These are phyloP conservation scores for Nesogale talazaci DNA, from an alignment of 2,113 vertebrate genomes.

Conservation along the genomic window DNA sequence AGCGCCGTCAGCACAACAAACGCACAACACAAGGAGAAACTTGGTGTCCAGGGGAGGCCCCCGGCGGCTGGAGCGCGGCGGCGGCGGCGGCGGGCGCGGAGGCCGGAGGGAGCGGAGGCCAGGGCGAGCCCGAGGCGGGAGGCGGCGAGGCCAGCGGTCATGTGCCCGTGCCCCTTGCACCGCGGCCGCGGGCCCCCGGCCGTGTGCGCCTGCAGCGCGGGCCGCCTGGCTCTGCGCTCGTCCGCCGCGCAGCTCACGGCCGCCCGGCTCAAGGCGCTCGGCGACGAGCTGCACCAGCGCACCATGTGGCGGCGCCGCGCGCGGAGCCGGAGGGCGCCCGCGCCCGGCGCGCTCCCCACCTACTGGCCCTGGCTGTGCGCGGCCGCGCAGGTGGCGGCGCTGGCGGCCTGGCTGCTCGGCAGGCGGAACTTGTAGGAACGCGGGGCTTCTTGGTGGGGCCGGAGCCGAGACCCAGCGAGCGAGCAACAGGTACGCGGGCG, in stretches of 20 bases:
- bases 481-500: conserved; percentile 79
- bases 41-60: conserved; percentile 80
- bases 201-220: conserved; percentile 79
- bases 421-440: conserved; percentile 79
- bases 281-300: conserved; percentile 82
- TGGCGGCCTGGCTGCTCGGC: conserved; percentile 82
- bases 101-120: conserved; percentile 56
- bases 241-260: conserved; percentile 78
- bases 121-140: conserved; percentile 62
- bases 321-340: conserved; percentile 68
- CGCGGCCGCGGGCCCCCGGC: conserved; percentile 79
- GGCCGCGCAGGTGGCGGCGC: conserved; percentile 83
- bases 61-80: conserved; percentile 66
- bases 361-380: conserved; percentile 82
- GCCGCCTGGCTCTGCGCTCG: conserved; percentile 76
- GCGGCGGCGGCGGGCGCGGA: conserved; percentile 48
- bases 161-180: conserved; percentile 81
- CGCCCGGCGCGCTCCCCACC: conserved; percentile 72
- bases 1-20: conserved; percentile 82
- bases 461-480: conserved; percentile 80
- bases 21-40: conserved; percentile 80
- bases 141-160: conserved; percentile 65
- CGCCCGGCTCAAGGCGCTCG: conserved; percentile 79
- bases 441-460: conserved; percentile 78
- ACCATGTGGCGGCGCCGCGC: conserved; percentile 80